Percentiles rank a stretch among this genome's conserved stretches.
Evolutionary conservation across 1,140 invertebrate genomes (phyloP).

Genomic region (Venustaconcha ellipsiformis): DNA sequence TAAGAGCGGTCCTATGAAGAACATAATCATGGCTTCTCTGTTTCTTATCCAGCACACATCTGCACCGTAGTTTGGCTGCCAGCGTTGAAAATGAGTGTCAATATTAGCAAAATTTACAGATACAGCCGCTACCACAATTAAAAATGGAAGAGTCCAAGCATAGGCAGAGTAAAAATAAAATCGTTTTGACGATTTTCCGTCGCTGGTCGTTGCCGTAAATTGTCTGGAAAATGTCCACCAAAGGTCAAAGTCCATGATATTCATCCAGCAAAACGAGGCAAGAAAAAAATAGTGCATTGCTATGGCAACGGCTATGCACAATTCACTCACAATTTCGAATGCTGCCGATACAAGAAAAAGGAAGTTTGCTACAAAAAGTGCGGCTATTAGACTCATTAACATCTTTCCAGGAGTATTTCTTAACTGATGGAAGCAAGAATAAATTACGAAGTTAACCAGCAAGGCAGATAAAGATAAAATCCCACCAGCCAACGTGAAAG

Average conservation of each 20-base stretch:
- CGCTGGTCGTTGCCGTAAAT: slow-evolving; percentile 25
- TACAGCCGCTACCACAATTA: slow-evolving; percentile 67
- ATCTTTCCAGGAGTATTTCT: slow-evolving; percentile 72
- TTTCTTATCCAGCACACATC: slow-evolving; percentile 68
- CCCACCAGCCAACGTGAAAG: slow-evolving; percentile 37
- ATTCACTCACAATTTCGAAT: not conserved
- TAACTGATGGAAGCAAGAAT: slow-evolving; percentile 64
- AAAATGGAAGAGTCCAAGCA: slow-evolving; percentile 70
- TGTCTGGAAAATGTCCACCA: slow-evolving; percentile 73
- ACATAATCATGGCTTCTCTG: slow-evolving; percentile 45
- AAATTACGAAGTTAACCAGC: slow-evolving; percentile 58
- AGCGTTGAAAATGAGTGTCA: not conserved
- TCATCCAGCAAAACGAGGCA: slow-evolving; percentile 74
- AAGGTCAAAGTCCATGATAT: slow-evolving; percentile 73
- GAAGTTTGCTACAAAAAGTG: slow-evolving; percentile 69
- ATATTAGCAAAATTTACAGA: slow-evolving; percentile 63
- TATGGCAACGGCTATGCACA: slow-evolving; percentile 62
- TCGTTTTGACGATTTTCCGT: slow-evolving; percentile 35
- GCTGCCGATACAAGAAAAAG: slow-evolving; percentile 66
- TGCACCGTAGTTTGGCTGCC: slow-evolving; percentile 48
- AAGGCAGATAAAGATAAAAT: slow-evolving; percentile 43
- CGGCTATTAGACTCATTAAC: slow-evolving; percentile 67
- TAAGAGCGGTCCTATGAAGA: slow-evolving; percentile 61
- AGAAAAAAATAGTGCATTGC: slow-evolving; percentile 72
- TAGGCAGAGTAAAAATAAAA: slow-evolving; percentile 72